These are phyloP conservation scores for Ectropis grisescens DNA, from an alignment of 1,140 invertebrate species.

Conservation along the genomic window DNA sequence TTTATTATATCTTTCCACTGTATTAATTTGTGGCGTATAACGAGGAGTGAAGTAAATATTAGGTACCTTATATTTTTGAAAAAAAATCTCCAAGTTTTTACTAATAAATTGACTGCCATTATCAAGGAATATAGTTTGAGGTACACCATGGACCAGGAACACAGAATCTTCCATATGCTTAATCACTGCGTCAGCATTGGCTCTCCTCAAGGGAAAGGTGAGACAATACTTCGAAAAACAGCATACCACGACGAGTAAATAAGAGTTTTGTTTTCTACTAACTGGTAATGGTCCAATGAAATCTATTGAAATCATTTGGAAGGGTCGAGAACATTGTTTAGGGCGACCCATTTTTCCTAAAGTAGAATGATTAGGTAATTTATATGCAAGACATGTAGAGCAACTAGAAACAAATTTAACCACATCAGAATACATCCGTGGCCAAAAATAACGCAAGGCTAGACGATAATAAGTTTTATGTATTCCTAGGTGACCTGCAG, in stretches of 20 bases:
- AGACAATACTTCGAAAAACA: neutral
- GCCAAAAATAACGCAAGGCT: neutral
- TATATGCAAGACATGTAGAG: neutral
- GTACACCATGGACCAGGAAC: neutral
- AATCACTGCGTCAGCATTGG: neutral
- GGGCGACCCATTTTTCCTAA: neutral
- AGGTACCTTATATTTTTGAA: neutral
- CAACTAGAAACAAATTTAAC: neutral
- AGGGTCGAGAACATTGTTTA: neutral
- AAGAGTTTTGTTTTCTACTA: neutral
- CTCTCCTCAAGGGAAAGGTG: neutral
- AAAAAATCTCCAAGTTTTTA: neutral
- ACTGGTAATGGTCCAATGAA: neutral
- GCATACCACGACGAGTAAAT: neutral
- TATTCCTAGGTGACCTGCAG: neutral
- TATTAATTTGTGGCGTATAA: constrained; percentile 52
- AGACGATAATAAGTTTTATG: neutral
- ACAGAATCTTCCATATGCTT: neutral
- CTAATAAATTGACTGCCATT: neutral
- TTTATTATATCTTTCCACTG: constrained; percentile 44
- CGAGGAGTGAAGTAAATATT: constrained; percentile 16
- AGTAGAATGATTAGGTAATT: neutral
- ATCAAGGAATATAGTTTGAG: neutral
- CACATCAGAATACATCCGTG: neutral
- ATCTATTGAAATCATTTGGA: neutral